Conservation (phyloP, 35 echinoderm and acorn worm species). For the Strongylocentrotus purpuratus region DNA sequence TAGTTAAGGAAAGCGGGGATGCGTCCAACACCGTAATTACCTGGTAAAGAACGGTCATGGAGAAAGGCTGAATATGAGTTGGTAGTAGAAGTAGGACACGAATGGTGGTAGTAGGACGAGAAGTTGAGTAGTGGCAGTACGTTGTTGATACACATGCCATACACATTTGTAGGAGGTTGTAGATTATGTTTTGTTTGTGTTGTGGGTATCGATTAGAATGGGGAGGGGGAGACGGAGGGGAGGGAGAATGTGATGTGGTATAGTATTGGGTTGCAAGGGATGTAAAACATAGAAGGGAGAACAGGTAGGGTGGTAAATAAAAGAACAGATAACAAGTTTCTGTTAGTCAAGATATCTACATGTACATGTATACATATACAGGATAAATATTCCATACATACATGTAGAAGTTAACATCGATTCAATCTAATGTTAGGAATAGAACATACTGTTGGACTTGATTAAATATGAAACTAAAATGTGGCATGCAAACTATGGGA, state of each 20-base stretch:
- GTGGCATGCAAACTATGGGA: neutral
- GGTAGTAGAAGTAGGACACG: slow-evolving; percentile 53
- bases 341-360: slow-evolving; percentile 25
- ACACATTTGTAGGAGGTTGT: slow-evolving; percentile 36
- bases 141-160: slow-evolving; percentile 40
- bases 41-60: slow-evolving; percentile 40
- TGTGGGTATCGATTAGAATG: neutral
- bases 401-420: neutral
- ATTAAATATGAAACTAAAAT: slow-evolving; percentile 8
- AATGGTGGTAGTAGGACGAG: slow-evolving; percentile 32
- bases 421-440: slow-evolving; percentile 13
- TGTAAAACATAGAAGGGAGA: neutral
- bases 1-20: slow-evolving; percentile 31
- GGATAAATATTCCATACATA: neutral
- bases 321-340: slow-evolving; percentile 50
- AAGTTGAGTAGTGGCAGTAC: slow-evolving; percentile 24
- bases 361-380: slow-evolving; percentile 6
- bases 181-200: slow-evolving; percentile 31
- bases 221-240: slow-evolving; percentile 12
- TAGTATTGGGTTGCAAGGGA: neutral
- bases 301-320: slow-evolving; percentile 50
- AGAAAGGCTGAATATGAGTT: slow-evolving; percentile 44
- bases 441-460: neutral
- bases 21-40: slow-evolving; percentile 43
- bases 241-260: neutral